Conservation (phyloP, 1,140 invertebrate species). For the Pteromalus puparum region DNA sequence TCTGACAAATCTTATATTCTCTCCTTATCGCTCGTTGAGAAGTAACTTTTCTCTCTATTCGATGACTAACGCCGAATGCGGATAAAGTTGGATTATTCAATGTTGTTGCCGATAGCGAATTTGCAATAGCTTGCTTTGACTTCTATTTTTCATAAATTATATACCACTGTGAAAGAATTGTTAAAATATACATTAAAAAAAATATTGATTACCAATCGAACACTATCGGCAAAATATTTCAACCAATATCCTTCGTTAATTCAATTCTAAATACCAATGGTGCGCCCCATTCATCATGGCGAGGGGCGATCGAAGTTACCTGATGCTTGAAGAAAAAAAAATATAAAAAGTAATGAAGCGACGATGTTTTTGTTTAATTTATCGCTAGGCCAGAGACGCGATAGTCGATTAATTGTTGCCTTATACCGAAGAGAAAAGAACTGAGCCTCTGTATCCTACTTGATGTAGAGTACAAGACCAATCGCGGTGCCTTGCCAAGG, state of each 20-base stretch:
- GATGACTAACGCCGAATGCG: conserved; percentile 18
- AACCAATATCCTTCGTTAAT: conserved; percentile 6
- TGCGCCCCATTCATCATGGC: conserved; percentile 28
- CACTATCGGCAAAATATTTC: conserved; percentile 7
- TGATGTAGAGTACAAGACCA: conserved; percentile 20
- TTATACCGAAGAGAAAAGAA: conserved; percentile 37
- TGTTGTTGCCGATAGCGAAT: conserved; percentile 3
- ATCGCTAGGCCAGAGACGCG: conserved; percentile 19
- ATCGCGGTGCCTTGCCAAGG: conserved; percentile 45
- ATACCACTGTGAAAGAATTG: background rate
- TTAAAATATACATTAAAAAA: background rate
- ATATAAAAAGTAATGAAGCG: conserved; percentile 27
- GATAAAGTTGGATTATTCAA: conserved; percentile 17
- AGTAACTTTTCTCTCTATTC: conserved; percentile 44
- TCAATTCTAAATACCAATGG: conserved; percentile 35
- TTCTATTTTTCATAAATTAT: background rate
- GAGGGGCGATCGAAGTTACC: conserved; percentile 48
- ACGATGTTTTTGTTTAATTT: conserved; percentile 38
- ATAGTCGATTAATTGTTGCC: conserved; percentile 48
- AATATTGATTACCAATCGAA: background rate
- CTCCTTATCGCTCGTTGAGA: conserved; percentile 36
- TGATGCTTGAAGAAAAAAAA: conserved; percentile 21
- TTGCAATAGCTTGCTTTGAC: background rate
- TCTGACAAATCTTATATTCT: conserved; percentile 46
- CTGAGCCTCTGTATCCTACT: conserved; percentile 34